Evolutionary conservation across 92 coral and sea anemone genomes (phyloP).

Genomic region (Palythoa grandis): DNA sequence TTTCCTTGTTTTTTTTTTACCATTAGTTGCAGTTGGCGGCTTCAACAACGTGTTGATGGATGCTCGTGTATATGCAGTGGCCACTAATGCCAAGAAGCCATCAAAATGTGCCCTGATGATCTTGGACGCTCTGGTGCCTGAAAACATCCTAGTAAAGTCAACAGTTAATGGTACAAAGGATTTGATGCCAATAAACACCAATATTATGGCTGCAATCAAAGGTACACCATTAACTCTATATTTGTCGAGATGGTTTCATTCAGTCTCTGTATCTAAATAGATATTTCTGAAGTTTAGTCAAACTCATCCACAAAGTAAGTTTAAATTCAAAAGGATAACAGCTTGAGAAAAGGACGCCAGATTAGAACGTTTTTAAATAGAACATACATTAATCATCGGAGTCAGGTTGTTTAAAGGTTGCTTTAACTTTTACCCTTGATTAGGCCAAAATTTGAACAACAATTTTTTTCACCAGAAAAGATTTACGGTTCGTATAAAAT

Average conservation of each 20-base stretch:
- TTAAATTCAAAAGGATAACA: neutral
- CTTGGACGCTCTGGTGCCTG: neutral
- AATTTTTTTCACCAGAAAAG: neutral
- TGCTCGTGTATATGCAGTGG: neutral
- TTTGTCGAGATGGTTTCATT: neutral
- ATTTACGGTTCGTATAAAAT: no score
- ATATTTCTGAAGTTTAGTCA: no score
- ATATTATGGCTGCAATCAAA: neutral
- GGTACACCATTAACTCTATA: neutral
- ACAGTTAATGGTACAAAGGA: neutral
- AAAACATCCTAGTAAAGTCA: neutral
- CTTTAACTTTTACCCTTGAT: neutral
- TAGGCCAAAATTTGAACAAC: neutral
- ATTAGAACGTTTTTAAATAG: neutral
- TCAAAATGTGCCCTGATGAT: conserved; percentile 11
- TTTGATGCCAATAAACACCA: neutral
- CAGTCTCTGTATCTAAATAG: neutral
- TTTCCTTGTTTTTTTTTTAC: neutral
- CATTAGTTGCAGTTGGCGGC: conserved; percentile 8
- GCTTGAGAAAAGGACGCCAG: neutral
- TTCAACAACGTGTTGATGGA: neutral
- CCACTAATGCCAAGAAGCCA: neutral
- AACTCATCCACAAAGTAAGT: neutral
- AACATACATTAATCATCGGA: neutral
- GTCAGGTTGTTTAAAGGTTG: neutral